These are phyloP conservation scores for Cryptomyrus ogoouensis DNA, from an alignment of 2,113 vertebrate genomes.

Conservation along the genomic window DNA sequence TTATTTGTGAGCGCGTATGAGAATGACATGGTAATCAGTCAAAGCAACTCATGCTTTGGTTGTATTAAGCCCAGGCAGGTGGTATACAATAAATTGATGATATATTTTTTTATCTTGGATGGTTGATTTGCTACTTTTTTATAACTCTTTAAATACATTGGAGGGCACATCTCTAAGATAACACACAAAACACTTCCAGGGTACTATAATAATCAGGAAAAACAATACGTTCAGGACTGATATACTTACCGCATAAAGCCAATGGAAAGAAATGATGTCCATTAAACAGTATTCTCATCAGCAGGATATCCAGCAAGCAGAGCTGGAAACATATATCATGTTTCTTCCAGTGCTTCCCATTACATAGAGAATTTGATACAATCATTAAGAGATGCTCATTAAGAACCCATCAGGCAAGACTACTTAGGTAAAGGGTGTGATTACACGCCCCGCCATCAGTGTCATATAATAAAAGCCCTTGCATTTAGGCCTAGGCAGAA, in stretches of 20 bases:
- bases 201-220: neutral
- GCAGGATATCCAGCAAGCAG: neutral
- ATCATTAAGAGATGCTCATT: neutral
- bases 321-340: neutral
- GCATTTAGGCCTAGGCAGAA: neutral
- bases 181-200: neutral
- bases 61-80: neutral
- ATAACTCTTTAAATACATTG: neutral
- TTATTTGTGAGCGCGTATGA: neutral
- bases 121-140: neutral
- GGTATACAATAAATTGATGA: neutral
- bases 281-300: neutral
- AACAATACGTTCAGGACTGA: neutral
- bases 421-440: neutral
- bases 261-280: neutral
- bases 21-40: constrained; percentile 12
- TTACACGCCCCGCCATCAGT: neutral
- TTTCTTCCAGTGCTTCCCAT: neutral
- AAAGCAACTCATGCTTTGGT: neutral
- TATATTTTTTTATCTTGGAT: neutral
- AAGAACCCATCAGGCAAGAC: neutral
- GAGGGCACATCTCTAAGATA: neutral
- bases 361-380: constrained; percentile 1
- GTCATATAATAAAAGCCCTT: neutral
- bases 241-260: neutral